These are phyloP conservation scores for Eumacrocentrus americanus DNA, from an alignment of 2,888 invertebrate species.

Conservation along the genomic window DNA sequence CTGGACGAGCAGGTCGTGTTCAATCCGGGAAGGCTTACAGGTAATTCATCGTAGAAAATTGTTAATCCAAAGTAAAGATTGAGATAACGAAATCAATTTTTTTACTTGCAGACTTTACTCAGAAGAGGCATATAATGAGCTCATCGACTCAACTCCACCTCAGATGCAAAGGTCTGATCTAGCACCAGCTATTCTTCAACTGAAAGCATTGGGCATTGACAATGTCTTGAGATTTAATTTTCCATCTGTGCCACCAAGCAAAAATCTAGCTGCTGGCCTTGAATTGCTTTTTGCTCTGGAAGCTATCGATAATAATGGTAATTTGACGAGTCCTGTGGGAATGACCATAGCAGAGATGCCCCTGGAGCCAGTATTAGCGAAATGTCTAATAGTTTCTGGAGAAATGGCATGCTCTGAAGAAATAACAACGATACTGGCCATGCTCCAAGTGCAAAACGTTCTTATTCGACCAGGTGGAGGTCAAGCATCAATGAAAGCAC, in stretches of 20 bases:
- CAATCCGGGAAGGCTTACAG: constrained; percentile 83
- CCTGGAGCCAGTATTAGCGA: constrained; percentile 83
- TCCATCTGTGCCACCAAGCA: constrained; percentile 90
- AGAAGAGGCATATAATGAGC: constrained; percentile 75
- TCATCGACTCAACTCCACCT: constrained; percentile 79
- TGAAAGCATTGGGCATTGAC: constrained; percentile 93
- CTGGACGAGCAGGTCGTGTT: constrained; percentile 90
- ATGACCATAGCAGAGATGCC: constrained; percentile 91
- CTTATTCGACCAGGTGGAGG: constrained; percentile 78
- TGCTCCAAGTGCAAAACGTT: constrained; percentile 93
- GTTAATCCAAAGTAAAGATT: neutral
- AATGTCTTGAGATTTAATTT: constrained; percentile 92
- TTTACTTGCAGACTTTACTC: constrained; percentile 70
- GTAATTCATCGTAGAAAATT: too few species aligned
- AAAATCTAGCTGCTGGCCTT: constrained; percentile 81
- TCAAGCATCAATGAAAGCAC: constrained; percentile 72
- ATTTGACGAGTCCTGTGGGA: constrained; percentile 80
- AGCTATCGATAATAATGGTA: constrained; percentile 79
- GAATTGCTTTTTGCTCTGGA: constrained; percentile 87
- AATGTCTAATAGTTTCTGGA: constrained; percentile 75
- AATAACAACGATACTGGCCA: constrained; percentile 85
- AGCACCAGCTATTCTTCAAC: constrained; percentile 81
- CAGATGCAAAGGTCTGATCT: constrained; percentile 93
- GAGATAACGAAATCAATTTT: neutral
- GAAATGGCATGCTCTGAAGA: constrained; percentile 93